Evolutionary conservation across 2,113 vertebrate genomes (phyloP), one percentile per base, ranked within the genome.

Genomic region (Climacteris rufus): DNA sequence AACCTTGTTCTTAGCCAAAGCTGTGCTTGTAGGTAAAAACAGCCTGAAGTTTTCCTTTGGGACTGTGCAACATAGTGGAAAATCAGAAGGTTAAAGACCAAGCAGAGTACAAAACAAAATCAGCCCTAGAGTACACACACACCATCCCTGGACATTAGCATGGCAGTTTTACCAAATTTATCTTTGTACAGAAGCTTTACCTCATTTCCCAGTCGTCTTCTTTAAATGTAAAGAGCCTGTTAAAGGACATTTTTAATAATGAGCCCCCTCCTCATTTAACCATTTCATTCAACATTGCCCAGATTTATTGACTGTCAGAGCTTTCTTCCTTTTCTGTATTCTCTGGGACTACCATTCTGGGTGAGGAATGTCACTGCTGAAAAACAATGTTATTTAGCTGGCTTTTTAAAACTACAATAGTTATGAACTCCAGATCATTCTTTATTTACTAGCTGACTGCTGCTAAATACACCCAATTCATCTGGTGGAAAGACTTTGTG

Each of bases 381-480:
- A 96, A 96, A 96, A 93, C 90, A 94, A 68, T 49, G 64, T 92
- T 89, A 71, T 96, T 95, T 96, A 95, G 85, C 88, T 75, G 88
- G 37, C 90, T 90, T 97, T 96, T 83, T 68, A 83, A 64, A 63
- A n/a, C 76, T 93, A 89, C 93, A 94, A 94, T 90, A 92, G 80
- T 95, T 87, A 60, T 84, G 92, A 96, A 93, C 88, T 94, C 88
- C 75, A 90, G 88, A 95, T 94, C 90, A 83, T 95, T 97, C 92
- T 96, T 94, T 95, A 89, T 96, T 95, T 91, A 27, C 88, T 74
- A 93, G 89, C 68, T 71, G 88, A n/a, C 76, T 95, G 88, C 95
- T 96, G 96, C 96, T 96, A 96, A 93, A 87, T 37, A 18, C 89
- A 92, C 31, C 90, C 90, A 93, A 96, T 95, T 96, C 94, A 96